phyloP scores from a whole-genome alignment of 2,888 invertebrate species.

The Dynastes tityus region DNA sequence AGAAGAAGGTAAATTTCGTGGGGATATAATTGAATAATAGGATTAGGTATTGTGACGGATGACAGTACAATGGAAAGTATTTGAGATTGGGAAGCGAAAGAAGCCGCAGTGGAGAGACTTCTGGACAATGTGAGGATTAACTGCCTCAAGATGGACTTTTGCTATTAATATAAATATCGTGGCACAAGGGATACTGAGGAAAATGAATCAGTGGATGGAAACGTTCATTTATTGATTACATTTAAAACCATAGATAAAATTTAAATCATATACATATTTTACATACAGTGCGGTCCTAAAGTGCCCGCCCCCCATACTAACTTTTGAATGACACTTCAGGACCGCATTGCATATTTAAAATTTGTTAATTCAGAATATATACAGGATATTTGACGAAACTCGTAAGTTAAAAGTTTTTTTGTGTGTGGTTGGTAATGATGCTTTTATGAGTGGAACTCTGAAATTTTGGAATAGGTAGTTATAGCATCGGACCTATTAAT shows the following conservation, averaged over 20 bases:
- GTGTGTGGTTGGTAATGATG: too few relatives aligned
- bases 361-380: too few relatives aligned
- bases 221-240: not conserved
- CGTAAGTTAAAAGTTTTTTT: too few relatives aligned
- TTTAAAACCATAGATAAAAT: not conserved
- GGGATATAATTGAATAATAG: constrained; percentile 63
- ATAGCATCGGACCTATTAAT: too few relatives aligned
- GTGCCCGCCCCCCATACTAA: too few relatives aligned
- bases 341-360: too few relatives aligned
- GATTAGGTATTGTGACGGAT: constrained; percentile 61
- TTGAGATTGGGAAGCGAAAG: constrained; percentile 61
- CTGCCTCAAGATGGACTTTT: constrained; percentile 56
- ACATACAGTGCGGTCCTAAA: too few relatives aligned
- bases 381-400: too few relatives aligned
- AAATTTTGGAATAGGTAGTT: too few relatives aligned
- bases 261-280: not conserved
- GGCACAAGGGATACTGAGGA: constrained; percentile 3
- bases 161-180: constrained; percentile 56
- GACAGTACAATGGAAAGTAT: constrained; percentile 58
- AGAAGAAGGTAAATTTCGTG: constrained; percentile 41
- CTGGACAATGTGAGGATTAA: constrained; percentile 64
- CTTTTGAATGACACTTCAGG: too few relatives aligned
- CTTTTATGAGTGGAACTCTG: too few relatives aligned
- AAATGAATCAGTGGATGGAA: constrained; percentile 3
- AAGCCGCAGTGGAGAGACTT: constrained; percentile 55